Evolutionary conservation across 2,113 vertebrate genomes (phyloP), one percentile per base, ranked within the genome.

Genomic region (Illadopsis cleaveri): DNA sequence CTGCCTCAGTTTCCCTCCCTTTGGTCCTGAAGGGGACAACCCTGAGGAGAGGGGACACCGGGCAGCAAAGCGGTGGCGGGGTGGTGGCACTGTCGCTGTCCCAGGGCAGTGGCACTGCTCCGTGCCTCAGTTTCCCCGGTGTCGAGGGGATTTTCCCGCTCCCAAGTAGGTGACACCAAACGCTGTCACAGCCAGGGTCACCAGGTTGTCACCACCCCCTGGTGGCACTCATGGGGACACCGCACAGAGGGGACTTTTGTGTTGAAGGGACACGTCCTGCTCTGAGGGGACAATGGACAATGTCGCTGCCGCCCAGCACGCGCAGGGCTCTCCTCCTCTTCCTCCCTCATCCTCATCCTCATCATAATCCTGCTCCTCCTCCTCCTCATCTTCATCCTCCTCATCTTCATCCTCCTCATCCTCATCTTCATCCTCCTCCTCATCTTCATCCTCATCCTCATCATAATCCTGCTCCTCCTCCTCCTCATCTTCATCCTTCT

Each of bases 1-100:
- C 87, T 84, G 64, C 84, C 91, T 88, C 72, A 65, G 62, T 75
- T 86, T 75, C 71, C 77, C 89, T 5, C 42, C 15, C 31, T 53
- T 15, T 5, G 25, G 12, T 30, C 19, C 71, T 45, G 44, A 45
- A 45, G 44, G 44, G 44, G 44, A 44, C 44, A 44, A 19, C 44
- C 44, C 50, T 27, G 50, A 51, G 15, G 10, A 27, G 35, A 14
- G 47, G 50, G 31, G 15, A 21, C 16, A 12, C 14, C n/a, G n/a
- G n/a, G n/a, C n/a, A n/a, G n/a, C n/a, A n/a, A n/a, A n/a, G 40
- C 13, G 40, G 40, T 15, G 40, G 40, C 3, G 40, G 27, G 22
- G 8, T 24, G 42, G 38, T 42, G 38, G 38, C 38, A 40, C 38
- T 45, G 56, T n/a, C 61, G 3, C 38, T 51, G 56, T 37, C 75